These are phyloP conservation scores for Drosophila barbarae DNA, from an alignment of 2,888 invertebrate species.

Conservation along the genomic window DNA sequence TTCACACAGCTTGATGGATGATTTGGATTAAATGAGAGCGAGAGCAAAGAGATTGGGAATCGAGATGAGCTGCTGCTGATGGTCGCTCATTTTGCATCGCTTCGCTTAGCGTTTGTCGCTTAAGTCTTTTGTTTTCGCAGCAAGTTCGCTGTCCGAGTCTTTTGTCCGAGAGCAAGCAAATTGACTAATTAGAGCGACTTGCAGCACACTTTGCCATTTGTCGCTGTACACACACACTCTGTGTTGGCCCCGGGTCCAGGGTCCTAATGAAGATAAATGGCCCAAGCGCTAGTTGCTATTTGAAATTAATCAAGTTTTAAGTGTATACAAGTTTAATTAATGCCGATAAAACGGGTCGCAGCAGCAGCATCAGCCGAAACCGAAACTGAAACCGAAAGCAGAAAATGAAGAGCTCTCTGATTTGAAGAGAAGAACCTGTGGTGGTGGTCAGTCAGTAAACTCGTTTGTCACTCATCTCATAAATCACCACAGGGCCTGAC, in stretches of 20 bases:
- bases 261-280: conserved; percentile 35
- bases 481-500: conserved; percentile 56
- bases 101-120: conserved; percentile 10
- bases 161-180: conserved; percentile 56
- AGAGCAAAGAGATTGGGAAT: not conserved
- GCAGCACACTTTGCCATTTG: conserved; percentile 64
- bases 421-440: conserved; percentile 31
- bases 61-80: conserved; percentile 4
- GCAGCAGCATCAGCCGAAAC: conserved; percentile 31
- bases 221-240: conserved; percentile 31
- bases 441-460: conserved; percentile 42
- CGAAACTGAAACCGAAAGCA: conserved; percentile 14
- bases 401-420: conserved; percentile 13
- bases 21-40: conserved; percentile 16
- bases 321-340: conserved; percentile 64
- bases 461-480: conserved; percentile 70
- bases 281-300: conserved; percentile 38
- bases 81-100: conserved; percentile 21
- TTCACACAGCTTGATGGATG: conserved; percentile 64
- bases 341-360: conserved; percentile 64
- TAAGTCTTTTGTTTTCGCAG: conserved; percentile 61
- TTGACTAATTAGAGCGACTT: conserved; percentile 59
- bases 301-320: conserved; percentile 60
- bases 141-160: conserved; percentile 67
- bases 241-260: conserved; percentile 8